Conservation (phyloP, 2,797 vertebrate genomes). For the Spheniscus humboldti region DNA sequence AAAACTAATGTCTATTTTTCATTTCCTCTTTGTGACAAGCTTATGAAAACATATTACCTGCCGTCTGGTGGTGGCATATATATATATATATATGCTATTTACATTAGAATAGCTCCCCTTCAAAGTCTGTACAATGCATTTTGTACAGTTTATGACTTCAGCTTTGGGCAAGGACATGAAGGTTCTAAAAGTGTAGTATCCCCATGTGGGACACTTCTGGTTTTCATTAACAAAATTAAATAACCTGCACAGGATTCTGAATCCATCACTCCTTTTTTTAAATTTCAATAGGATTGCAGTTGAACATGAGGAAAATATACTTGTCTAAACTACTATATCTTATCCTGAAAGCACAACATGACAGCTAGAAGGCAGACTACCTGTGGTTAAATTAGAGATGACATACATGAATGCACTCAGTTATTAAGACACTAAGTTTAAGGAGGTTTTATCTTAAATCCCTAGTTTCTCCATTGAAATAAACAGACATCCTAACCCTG, state of each 20-base stretch:
- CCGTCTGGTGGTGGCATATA: not conserved
- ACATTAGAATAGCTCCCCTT: not conserved
- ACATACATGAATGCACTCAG: not conserved
- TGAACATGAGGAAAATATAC: not conserved
- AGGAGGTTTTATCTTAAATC: not conserved
- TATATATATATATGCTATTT: not conserved
- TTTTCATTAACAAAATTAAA: not conserved
- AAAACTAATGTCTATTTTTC: not conserved
- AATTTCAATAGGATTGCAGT: not conserved
- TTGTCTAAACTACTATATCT: not conserved
- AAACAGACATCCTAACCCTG: not conserved
- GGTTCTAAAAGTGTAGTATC: not conserved
- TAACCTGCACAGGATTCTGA: not conserved
- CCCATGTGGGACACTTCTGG: not conserved
- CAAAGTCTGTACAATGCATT: not conserved
- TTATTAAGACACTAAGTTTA: not conserved
- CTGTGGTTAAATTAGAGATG: not conserved
- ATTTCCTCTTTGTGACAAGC: not conserved
- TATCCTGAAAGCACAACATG: not conserved
- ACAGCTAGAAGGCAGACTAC: not conserved
- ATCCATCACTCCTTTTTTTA: not conserved
- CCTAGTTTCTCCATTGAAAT: not conserved
- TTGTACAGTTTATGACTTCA: not conserved
- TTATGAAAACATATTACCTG: not conserved
- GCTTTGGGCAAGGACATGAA: not conserved